Conservation (phyloP, 1,140 invertebrate genomes). For the Archivesica marissinica region DNA sequence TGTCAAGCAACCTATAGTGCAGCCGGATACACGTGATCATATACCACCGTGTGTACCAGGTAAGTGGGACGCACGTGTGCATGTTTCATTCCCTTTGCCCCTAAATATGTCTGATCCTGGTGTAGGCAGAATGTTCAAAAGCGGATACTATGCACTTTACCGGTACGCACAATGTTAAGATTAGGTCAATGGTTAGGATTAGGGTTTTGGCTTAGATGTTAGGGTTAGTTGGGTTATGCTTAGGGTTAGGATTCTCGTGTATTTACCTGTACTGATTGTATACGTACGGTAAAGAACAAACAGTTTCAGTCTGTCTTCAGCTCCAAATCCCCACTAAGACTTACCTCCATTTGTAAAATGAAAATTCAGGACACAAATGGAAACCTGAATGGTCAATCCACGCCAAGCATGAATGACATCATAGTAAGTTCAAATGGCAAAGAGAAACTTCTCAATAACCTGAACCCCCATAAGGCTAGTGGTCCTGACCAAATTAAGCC, state of each 20-base stretch:
- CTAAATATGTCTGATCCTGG: background rate
- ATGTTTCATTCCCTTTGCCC: background rate
- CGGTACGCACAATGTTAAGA: background rate
- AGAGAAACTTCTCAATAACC: too few relatives aligned
- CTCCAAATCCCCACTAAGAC: too few relatives aligned
- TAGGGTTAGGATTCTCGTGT: background rate
- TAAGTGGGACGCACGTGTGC: background rate
- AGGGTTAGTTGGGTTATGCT: background rate
- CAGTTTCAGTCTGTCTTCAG: too few relatives aligned
- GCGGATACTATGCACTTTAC: background rate
- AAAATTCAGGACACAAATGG: too few relatives aligned
- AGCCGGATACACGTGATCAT: background rate
- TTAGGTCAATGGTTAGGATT: background rate
- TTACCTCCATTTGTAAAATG: too few relatives aligned
- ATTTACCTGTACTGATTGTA: too few relatives aligned
- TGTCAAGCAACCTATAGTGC: background rate
- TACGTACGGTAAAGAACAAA: too few relatives aligned
- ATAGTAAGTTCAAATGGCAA: too few relatives aligned
- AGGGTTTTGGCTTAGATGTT: background rate
- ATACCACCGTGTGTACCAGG: conserved; percentile 24
- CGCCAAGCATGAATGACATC: too few relatives aligned
- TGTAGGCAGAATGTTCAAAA: background rate
- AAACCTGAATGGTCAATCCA: too few relatives aligned
- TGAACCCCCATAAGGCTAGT: too few relatives aligned
- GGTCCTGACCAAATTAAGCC: too few relatives aligned